These are phyloP conservation scores for Seira ritae DNA, from an alignment of 2,888 invertebrate species.

Conservation along the genomic window DNA sequence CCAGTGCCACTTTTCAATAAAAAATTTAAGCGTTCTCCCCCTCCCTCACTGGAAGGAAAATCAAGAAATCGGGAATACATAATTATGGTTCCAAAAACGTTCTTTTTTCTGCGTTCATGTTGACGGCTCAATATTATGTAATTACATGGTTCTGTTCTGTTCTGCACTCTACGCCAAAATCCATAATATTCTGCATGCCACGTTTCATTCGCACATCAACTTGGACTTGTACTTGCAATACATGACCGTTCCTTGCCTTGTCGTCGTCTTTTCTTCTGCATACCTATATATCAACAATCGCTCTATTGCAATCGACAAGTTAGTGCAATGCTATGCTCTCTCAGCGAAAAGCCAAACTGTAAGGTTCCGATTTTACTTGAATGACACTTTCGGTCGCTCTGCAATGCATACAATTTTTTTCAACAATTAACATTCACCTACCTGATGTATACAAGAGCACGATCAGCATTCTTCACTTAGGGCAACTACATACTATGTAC, in stretches of 20 bases:
- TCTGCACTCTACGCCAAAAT: too few relatives aligned
- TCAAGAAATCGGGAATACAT: not conserved
- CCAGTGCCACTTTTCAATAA: not conserved
- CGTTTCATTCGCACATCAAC: too few relatives aligned
- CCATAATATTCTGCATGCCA: not conserved
- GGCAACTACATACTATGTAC: not conserved
- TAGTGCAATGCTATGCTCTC: too few relatives aligned
- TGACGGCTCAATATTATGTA: conserved; percentile 5
- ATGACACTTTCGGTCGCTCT: conserved; percentile 9
- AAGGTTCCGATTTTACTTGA: not conserved
- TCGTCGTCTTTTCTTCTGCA: too few relatives aligned
- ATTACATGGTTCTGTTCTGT: not conserved
- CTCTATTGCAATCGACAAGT: too few relatives aligned
- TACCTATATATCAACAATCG: too few relatives aligned
- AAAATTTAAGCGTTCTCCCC: not conserved
- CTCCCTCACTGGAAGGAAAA: too few relatives aligned
- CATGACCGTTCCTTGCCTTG: too few relatives aligned
- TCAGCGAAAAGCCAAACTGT: too few relatives aligned
- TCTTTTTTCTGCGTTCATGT: not conserved
- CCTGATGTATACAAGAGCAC: not conserved
- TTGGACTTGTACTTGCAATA: too few relatives aligned
- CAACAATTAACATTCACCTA: conserved; percentile 11
- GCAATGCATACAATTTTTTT: not conserved
- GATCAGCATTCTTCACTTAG: not conserved
- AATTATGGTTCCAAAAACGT: not conserved